Conservation (phyloP, 2,797 vertebrate species). For the Schizopygopsis pylzovi region DNA sequence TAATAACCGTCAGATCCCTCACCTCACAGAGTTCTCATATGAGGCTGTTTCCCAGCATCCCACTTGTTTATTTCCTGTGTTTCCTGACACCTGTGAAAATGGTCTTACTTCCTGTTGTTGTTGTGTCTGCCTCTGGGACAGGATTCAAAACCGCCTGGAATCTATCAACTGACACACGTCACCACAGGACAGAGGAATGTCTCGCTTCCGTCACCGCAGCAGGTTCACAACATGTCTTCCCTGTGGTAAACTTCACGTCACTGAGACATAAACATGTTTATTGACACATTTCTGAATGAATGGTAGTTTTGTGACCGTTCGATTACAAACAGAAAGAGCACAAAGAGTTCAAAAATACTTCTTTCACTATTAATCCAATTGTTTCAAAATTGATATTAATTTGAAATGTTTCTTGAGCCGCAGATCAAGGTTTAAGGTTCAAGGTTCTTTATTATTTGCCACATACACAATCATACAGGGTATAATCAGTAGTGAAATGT, state of each 20-base stretch:
- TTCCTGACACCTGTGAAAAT: constrained; percentile 98
- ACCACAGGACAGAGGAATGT: constrained; percentile 54
- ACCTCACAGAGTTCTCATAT: constrained; percentile 73
- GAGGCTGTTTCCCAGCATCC: constrained; percentile 79
- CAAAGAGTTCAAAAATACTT: neutral
- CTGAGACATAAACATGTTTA: constrained; percentile 57
- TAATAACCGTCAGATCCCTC: constrained; percentile 75
- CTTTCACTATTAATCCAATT: too few relatives aligned
- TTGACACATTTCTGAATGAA: neutral
- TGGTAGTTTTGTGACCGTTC: neutral
- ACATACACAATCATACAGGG: too few relatives aligned
- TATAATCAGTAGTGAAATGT: too few relatives aligned
- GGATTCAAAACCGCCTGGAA: constrained; percentile 80
- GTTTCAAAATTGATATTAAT: neutral
- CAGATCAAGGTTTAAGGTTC: too few relatives aligned
- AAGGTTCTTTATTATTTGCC: too few relatives aligned
- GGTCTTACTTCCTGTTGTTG: constrained; percentile 97
- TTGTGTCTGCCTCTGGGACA: constrained; percentile 88
- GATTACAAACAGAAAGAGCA: neutral
- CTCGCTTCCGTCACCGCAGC: constrained; percentile 54
- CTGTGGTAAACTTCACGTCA: constrained; percentile 55
- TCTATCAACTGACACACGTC: constrained; percentile 73
- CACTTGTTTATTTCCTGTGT: constrained; percentile 86
- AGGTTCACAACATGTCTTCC: constrained; percentile 49
- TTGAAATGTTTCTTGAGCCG: neutral